A percentile compares a stretch with the other conserved stretches of the same genome.
These are phyloP conservation scores for Salticus scenicus DNA, from an alignment of 2,888 invertebrate genomes.

Conservation along the genomic window DNA sequence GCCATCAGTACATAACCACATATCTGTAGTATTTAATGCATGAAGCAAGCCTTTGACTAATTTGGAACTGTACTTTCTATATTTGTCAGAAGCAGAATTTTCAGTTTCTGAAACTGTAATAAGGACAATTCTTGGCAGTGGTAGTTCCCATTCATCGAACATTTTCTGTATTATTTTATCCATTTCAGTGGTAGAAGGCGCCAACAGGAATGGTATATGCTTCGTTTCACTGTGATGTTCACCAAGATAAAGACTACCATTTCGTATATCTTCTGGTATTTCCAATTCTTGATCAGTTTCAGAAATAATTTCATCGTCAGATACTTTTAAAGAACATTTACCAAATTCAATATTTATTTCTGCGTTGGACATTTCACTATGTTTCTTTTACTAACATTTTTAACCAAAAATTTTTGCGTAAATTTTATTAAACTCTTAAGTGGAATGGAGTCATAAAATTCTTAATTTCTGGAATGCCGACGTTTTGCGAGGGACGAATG, in stretches of 20 bases:
- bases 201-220: slow-evolving; percentile 29
- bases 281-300: not conserved
- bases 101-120: slow-evolving; percentile 6
- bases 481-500: too few relatives aligned
- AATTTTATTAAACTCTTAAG: too few relatives aligned
- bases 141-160: slow-evolving; percentile 20
- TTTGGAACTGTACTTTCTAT: not conserved
- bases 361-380: not conserved
- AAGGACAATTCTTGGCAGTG: slow-evolving; percentile 36
- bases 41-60: slow-evolving; percentile 36
- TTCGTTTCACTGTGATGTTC: slow-evolving; percentile 18
- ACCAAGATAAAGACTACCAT: slow-evolving; percentile 29
- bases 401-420: too few relatives aligned
- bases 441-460: too few relatives aligned
- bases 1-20: slow-evolving; percentile 45
- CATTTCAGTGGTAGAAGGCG: not conserved
- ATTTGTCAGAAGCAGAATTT: not conserved
- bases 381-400: too few relatives aligned
- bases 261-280: not conserved
- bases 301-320: not conserved
- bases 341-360: slow-evolving; percentile 33
- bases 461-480: too few relatives aligned
- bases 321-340: slow-evolving; percentile 20
- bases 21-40: slow-evolving; percentile 49
- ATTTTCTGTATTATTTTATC: not conserved